Conservation (phyloP, 2,797 vertebrate species). For the Pipistrellus pygmaeus region DNA sequence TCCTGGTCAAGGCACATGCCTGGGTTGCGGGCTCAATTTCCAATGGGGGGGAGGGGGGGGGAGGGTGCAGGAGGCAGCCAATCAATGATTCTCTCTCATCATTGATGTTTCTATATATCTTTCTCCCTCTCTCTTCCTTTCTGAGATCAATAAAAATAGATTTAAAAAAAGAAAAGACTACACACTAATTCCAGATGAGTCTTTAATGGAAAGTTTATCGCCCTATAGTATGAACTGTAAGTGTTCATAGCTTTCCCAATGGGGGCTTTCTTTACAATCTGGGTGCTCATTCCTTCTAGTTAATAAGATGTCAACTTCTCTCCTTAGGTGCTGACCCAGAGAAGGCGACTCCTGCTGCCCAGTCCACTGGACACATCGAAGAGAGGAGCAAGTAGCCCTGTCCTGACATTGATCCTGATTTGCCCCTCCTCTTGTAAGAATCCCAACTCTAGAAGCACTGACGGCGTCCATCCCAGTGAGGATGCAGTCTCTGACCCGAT, state of each 20-base stretch:
- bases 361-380: not conserved
- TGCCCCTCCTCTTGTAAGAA: conserved; percentile 30
- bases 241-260: not conserved
- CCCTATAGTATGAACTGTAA: not conserved
- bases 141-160: too few species aligned
- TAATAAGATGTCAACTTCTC: conserved; percentile 50
- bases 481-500: not conserved
- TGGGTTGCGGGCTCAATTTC: too few species aligned
- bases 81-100: too few species aligned
- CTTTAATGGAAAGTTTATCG: conserved; percentile 3
- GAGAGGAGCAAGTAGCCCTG: conserved; percentile 38
- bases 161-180: not conserved
- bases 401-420: conserved; percentile 23
- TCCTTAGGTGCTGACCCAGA: conserved; percentile 81
- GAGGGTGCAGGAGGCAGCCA: too few species aligned
- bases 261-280: not conserved
- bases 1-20: too few species aligned
- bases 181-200: not conserved
- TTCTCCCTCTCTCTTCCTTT: too few species aligned
- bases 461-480: not conserved
- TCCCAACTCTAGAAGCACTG: not conserved
- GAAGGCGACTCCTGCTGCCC: not conserved
- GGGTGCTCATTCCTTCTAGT: conserved; percentile 5
- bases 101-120: too few species aligned
- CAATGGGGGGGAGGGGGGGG: too few species aligned